Evolutionary conservation across 1,140 invertebrate species (phyloP).

Genomic region (Stegodyphus mimosarum): DNA sequence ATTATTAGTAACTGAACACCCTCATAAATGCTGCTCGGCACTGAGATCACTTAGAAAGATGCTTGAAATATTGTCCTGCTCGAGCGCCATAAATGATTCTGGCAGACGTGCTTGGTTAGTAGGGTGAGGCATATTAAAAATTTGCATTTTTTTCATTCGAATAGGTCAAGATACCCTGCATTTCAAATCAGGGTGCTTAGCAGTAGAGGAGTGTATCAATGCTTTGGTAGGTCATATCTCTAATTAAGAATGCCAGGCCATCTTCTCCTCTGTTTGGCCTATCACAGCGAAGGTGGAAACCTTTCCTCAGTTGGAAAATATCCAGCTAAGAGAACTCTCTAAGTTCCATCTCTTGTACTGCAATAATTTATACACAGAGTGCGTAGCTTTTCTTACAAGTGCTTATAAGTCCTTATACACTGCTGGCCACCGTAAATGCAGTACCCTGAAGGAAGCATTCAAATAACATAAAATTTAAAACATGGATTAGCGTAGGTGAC

Average conservation of each 20-base stretch:
- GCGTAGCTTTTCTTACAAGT: too few relatives aligned
- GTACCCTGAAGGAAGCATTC: too few relatives aligned
- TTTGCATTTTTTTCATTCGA: background rate
- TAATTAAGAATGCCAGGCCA: conserved; percentile 9
- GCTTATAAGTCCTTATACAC: too few relatives aligned
- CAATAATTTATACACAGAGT: conserved; percentile 7
- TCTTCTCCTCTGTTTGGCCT: conserved; percentile 7
- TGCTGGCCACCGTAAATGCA: too few relatives aligned
- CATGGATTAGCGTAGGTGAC: too few relatives aligned
- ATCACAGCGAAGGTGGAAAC: background rate
- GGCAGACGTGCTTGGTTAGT: background rate
- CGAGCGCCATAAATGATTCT: background rate
- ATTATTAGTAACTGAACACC: conserved; percentile 3
- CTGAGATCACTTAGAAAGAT: conserved; percentile 1
- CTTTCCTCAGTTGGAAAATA: too few relatives aligned
- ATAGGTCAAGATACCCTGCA: background rate
- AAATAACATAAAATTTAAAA: too few relatives aligned
- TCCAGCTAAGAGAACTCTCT: conserved; percentile 7
- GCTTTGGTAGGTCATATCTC: background rate
- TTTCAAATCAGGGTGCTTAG: conserved; percentile 14
- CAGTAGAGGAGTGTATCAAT: conserved; percentile 1
- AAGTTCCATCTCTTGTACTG: background rate
- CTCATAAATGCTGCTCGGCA: background rate
- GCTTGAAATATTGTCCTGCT: background rate
- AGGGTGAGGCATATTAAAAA: conserved; percentile 7